Evolutionary conservation across 2,888 invertebrate genomes (phyloP), one percentile per base, ranked within the genome.

Genomic region (Subacronicta megacephala): DNA sequence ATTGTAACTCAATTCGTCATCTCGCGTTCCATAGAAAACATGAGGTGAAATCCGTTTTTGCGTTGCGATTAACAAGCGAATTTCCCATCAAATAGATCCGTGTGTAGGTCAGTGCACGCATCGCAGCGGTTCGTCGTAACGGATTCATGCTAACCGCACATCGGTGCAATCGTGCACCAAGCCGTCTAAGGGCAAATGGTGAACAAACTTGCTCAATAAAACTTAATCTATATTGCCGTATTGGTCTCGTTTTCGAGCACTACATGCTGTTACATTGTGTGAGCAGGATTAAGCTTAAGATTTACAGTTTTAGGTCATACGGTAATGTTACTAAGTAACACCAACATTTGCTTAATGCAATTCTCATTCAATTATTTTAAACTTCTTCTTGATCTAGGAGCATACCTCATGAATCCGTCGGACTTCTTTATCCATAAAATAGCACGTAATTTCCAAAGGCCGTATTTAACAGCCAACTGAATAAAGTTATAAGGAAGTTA

Each of bases 101-200:
- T 62, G 81, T 79, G 62, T 77, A 72, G 86, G 84, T 85, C 86
- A 84, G 63, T 82, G 86, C 83, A 82, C 85, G 78, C 70, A 62
- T 42, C 53, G 51, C 44, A 53, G 60, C 58, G 43, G 61, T 66
- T 63, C 62, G 53, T 50, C 35, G 58, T 80, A 78, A 75, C 75
- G 72, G 75, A 67, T 68, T 63, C 58, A 62, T 18, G 59, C 45
- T 56, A 72, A 71, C 69, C 66, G 72, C 72, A 72, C 64, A 43
- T 37, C 41, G 54, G 51, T 60, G 65, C 70, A 67, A 51, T 67
- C 52, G 51, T 60, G 59, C 58, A 59, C 59, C 40, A 2, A 54
- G 44, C 58, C 66, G 9, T 33, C 61, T 75, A 76, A 67, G 74
- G 74, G 77, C 60, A 64, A 63, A 59, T 62, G 41, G 59, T 18